Conservation (phyloP, 2,113 vertebrate genomes). For the Motacilla tschutschensis region DNA sequence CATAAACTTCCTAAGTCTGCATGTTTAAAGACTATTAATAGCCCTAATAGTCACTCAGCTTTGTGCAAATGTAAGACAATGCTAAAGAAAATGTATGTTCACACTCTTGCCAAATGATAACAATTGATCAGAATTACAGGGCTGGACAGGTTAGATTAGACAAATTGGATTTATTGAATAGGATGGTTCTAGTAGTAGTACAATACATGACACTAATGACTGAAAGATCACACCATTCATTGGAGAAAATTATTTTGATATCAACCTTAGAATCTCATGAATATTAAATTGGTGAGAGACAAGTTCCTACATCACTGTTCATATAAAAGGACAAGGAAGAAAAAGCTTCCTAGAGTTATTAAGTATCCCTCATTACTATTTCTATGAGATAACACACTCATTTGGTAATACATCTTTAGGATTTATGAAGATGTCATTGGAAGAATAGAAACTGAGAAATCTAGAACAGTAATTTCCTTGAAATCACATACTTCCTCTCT, state of each 20-base stretch:
- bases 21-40: background rate
- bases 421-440: background rate
- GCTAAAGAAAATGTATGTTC: background rate
- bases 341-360: background rate
- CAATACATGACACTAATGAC: background rate
- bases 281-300: background rate
- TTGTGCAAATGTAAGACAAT: background rate
- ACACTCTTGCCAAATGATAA: background rate
- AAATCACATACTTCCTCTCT: background rate
- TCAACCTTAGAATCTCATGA: background rate
- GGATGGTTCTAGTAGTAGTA: background rate
- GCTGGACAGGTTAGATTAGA: background rate
- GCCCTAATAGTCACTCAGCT: background rate
- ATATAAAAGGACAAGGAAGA: background rate
- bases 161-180: background rate
- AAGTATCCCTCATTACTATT: background rate
- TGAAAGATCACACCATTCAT: background rate
- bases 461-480: background rate
- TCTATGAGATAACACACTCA: background rate
- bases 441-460: background rate
- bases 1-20: background rate
- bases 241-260: background rate
- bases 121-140: background rate
- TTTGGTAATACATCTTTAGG: background rate
- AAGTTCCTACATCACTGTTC: background rate